phyloP scores from a whole-genome alignment of 1,140 invertebrate species.

The Cardiocondyla obscurior region DNA sequence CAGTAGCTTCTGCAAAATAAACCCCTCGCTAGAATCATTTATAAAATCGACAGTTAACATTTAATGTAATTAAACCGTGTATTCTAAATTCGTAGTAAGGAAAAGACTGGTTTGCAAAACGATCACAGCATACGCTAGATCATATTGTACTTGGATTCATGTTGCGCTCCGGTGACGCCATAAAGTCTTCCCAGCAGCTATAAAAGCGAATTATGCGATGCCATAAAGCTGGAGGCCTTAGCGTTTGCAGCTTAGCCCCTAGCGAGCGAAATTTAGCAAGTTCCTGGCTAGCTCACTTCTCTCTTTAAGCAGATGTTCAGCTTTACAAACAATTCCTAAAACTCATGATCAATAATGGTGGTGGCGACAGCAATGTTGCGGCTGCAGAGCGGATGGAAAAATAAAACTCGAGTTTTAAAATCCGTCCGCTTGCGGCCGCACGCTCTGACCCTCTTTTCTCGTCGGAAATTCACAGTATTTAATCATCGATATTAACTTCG shows the following conservation, averaged over 20 bases:
- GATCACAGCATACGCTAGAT: neutral
- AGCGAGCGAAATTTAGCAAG: slow-evolving; percentile 20
- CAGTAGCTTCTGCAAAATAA: too few relatives aligned
- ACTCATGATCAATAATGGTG: slow-evolving; percentile 18
- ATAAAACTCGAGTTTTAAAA: slow-evolving; percentile 31
- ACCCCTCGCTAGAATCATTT: neutral
- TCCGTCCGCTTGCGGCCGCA: neutral
- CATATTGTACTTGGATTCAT: slow-evolving; percentile 3
- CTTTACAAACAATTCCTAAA: slow-evolving; percentile 40
- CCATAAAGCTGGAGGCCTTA: slow-evolving; percentile 37
- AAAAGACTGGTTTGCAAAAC: neutral
- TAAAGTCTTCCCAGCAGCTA: slow-evolving; percentile 26
- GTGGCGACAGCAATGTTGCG: neutral
- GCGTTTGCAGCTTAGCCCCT: neutral
- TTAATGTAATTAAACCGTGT: neutral
- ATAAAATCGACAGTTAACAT: neutral
- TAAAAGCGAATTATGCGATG: slow-evolving; percentile 48
- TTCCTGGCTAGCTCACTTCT: neutral
- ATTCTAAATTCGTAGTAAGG: neutral
- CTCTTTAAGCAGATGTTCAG: neutral
- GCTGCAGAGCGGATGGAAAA: slow-evolving; percentile 1
- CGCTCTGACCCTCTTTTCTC: neutral
- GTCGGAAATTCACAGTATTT: neutral
- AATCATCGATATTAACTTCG: slow-evolving; percentile 8
- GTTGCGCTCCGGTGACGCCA: neutral